Percentiles rank a stretch among this genome's conserved stretches.
Evolutionary conservation across 23 tunicate species (phyloP).

Genomic region (Ciona savignyi): DNA sequence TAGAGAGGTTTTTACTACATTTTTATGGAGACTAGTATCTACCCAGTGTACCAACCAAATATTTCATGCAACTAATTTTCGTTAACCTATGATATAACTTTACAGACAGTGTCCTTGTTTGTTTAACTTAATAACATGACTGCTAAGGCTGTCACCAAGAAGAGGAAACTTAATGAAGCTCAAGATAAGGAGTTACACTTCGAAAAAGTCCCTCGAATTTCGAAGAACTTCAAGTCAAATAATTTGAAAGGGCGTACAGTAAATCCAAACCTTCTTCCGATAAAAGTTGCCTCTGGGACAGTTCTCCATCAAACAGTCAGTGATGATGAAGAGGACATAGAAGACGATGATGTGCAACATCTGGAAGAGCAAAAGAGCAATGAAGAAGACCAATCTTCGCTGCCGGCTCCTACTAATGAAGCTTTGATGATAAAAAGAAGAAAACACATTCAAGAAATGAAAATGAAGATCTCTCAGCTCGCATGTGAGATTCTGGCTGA

Average conservation of each 20-base stretch:
- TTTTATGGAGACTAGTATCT: too few species aligned
- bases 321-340: constrained; percentile 5
- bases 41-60: too few species aligned
- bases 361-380: background rate
- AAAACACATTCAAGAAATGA: constrained; percentile 26
- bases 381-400: background rate
- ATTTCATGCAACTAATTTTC: too few species aligned
- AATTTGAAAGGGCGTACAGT: constrained; percentile 4
- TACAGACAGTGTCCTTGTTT: too few species aligned
- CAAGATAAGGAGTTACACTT: constrained; percentile 2
- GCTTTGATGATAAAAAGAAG: background rate
- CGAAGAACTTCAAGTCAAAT: background rate
- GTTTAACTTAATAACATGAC: background rate
- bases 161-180: background rate
- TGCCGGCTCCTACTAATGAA: background rate
- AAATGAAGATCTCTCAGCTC: constrained; percentile 42
- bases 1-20: too few species aligned
- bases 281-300: constrained; percentile 61
- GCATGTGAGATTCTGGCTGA: constrained; percentile 55
- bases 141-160: background rate
- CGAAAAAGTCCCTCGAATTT: constrained; percentile 40
- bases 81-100: too few species aligned
- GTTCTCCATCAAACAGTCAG: constrained; percentile 26
- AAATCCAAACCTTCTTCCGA: constrained; percentile 36
- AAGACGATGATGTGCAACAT: background rate